Percentiles rank a stretch among this genome's conserved stretches.
Evolutionary conservation across 1,140 invertebrate species (phyloP).

Genomic region (Penaeus japonicus): DNA sequence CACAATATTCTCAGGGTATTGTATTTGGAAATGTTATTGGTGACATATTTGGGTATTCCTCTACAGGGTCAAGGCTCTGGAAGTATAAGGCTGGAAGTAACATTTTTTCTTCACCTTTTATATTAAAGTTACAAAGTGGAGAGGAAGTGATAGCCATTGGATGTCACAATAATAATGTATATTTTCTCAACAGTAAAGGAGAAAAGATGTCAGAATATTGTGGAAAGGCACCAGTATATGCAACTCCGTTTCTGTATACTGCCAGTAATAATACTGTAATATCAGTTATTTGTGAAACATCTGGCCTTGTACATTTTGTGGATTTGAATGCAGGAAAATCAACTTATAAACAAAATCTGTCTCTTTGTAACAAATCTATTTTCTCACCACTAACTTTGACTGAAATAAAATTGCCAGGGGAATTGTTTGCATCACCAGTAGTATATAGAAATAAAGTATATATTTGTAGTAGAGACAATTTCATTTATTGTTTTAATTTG

Average conservation of each 20-base stretch:
- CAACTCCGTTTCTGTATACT: constrained; percentile 30
- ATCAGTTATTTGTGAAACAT: constrained; percentile 41
- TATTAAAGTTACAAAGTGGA: not conserved
- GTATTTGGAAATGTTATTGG: constrained; percentile 27
- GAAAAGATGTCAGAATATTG: constrained; percentile 1
- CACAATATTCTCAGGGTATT: constrained; percentile 32
- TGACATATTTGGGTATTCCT: constrained; percentile 19
- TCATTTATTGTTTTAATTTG: constrained; percentile 33
- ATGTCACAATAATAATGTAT: constrained; percentile 29
- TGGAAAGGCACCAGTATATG: constrained; percentile 28
- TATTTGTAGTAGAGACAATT: constrained; percentile 44
- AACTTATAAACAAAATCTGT: not conserved
- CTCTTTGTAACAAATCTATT: not conserved
- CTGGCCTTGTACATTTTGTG: constrained; percentile 7
- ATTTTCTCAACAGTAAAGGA: constrained; percentile 29
- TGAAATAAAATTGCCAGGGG: constrained; percentile 8
- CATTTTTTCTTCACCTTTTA: constrained; percentile 43
- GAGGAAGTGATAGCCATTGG: constrained; percentile 36
- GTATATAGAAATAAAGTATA: constrained; percentile 7
- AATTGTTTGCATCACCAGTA: constrained; percentile 46
- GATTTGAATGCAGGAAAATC: not conserved
- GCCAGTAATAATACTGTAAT: not conserved
- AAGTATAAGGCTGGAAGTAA: constrained; percentile 10
- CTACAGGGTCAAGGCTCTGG: constrained; percentile 20
- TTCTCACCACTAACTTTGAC: not conserved